Base-by-base conservation (phyloP, 2,113 vertebrate species). In the Passer montanus region DNA sequence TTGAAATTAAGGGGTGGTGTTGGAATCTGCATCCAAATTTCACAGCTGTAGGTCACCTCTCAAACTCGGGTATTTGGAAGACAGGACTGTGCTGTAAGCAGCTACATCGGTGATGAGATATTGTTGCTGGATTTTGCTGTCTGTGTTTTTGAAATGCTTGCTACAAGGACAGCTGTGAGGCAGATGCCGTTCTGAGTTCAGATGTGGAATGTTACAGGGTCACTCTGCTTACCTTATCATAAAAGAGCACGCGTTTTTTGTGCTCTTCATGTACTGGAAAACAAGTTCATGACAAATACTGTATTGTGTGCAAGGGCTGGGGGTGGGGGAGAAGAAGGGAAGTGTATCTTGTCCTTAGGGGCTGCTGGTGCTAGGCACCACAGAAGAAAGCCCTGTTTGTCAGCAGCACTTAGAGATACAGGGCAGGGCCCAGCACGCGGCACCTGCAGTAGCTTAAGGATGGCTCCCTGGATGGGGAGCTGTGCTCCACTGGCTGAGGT, bases 141-240 rank as follows among this genome's bases (percentile, higher is more conserved):
- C 90, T 92, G 73, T 95, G 90, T 92, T 96, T 95, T 96, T 94
- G 85, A 97, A 95, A 93, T 50, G 73, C 69, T 92, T 7, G 53
- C 92, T 96, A 87, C 94, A 96, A 96, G 96, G 96, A 96, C 94
- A 96, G 96, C 95, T 96, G 94, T 93, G 93, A 96, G 95, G 96
- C 95, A 97, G 96, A 97, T 96, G 95, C 94, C 1, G 67, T 95
- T 96, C 95, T 49, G 83, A 90, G 93, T 96, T 97, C 95, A 96
- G 92, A 96, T 92, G 95, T 94, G 93, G 94, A 96, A 95, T 95
- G 94, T 93, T 95, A 94, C 94, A 95, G 93, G 94, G 95, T 97
- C 94, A 95, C 91, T 91, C 90, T 96, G 90, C 94, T 96, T 97
- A 95, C 95, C 95, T 96, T 96, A 95, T 95, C 96, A 94, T 95